Percentiles rank a stretch among this genome's conserved stretches.
Evolutionary conservation across 35 echinoderm and acorn worm genomes (phyloP).

Genomic region (Diadema setosum): DNA sequence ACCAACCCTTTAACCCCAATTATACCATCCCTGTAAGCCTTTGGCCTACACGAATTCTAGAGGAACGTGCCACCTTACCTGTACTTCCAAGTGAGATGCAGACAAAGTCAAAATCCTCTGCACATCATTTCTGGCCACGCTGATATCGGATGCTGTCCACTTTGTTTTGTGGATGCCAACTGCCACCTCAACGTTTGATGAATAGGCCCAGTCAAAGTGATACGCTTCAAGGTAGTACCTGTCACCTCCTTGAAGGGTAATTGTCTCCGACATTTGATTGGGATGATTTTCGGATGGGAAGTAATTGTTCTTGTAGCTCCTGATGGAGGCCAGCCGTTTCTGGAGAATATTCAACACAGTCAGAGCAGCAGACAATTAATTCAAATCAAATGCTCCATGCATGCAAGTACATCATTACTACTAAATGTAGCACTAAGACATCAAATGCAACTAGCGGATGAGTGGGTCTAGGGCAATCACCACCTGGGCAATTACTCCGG

Average conservation of each 20-base stretch:
- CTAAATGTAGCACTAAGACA: no score
- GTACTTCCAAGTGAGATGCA: not conserved
- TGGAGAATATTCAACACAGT: no score
- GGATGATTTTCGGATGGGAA: not conserved
- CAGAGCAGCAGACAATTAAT: no score
- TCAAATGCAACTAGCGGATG: no score
- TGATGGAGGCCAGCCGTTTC: no score
- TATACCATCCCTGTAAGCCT: not conserved
- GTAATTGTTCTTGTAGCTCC: not conserved
- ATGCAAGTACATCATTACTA: no score
- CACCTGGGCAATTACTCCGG: no score
- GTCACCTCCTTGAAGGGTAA: not conserved
- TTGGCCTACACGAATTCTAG: not conserved
- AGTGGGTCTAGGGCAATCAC: no score
- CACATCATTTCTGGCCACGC: not conserved
- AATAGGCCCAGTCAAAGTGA: not conserved
- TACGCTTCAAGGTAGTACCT: slow-evolving; percentile 31
- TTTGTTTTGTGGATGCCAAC: not conserved
- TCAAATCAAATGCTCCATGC: no score
- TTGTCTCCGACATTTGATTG: not conserved
- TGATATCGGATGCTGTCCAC: not conserved
- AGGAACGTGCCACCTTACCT: slow-evolving; percentile 5
- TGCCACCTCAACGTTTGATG: not conserved
- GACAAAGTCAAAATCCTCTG: slow-evolving; percentile 5
- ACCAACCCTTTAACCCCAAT: not conserved